Evolutionary conservation across 2,888 invertebrate genomes (phyloP).

Genomic region (Hofmannophila pseudospretella): DNA sequence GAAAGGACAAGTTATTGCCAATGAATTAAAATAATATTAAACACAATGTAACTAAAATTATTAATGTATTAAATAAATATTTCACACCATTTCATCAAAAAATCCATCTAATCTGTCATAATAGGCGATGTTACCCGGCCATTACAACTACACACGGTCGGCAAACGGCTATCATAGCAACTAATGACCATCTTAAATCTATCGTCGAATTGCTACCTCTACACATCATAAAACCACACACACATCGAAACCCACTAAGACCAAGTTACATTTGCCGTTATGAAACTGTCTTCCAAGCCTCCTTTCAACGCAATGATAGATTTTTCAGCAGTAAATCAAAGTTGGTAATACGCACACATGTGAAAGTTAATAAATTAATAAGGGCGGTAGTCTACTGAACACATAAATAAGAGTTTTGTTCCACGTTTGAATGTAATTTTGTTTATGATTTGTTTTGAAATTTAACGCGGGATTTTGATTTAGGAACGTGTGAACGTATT

Average conservation of each 20-base stretch:
- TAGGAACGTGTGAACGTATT: slow-evolving; percentile 5
- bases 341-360: slow-evolving; percentile 3
- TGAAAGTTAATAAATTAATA: slow-evolving; percentile 10
- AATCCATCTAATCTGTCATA: slow-evolving; percentile 8
- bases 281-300: background rate
- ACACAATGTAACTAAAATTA: too few species aligned
- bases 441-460: slow-evolving; percentile 8
- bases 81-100: too few species aligned
- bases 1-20: too few species aligned
- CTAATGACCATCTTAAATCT: slow-evolving; percentile 11
- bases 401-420: slow-evolving; percentile 13
- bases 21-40: too few species aligned
- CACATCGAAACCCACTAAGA: background rate
- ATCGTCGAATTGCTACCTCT: slow-evolving; percentile 10
- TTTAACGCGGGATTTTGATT: background rate
- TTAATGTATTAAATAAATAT: too few species aligned
- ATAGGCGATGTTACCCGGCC: slow-evolving; percentile 8
- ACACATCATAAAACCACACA: slow-evolving; percentile 7
- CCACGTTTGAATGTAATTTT: slow-evolving; percentile 10
- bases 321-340: background rate
- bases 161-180: slow-evolving; percentile 4
- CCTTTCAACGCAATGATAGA: too few species aligned
- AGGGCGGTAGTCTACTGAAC: slow-evolving; percentile 9
- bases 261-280: slow-evolving; percentile 1
- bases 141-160: slow-evolving; percentile 3